A percentile compares a stretch with the other conserved stretches of the same genome.
Conservation (phyloP, 2,113 vertebrate genomes). For the Gymnobelideus leadbeateri region DNA sequence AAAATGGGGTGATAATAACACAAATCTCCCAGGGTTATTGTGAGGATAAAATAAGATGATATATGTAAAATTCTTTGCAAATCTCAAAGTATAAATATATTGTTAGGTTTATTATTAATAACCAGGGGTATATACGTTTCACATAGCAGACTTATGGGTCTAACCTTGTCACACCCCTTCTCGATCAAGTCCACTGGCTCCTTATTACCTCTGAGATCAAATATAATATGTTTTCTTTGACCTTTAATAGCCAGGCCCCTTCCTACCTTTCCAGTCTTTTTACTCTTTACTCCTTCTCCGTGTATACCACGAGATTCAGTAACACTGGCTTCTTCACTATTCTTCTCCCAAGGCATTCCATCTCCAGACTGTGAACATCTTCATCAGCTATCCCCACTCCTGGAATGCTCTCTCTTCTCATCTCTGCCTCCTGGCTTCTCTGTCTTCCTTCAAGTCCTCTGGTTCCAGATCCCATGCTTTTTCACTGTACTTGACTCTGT, state of each 20-base stretch:
- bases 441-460: neutral
- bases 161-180: neutral
- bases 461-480: neutral
- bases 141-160: neutral
- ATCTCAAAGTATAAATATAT: neutral
- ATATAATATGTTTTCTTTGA: neutral
- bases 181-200: neutral
- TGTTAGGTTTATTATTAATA: neutral
- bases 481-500: neutral
- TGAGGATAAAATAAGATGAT: neutral
- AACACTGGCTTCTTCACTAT: neutral
- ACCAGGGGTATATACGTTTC: neutral
- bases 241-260: neutral
- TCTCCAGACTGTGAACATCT: neutral
- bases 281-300: neutral
- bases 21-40: neutral
- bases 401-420: neutral
- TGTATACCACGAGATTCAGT: neutral
- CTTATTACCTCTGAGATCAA: neutral
- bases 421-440: neutral
- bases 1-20: neutral
- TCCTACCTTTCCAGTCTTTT: neutral
- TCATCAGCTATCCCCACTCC: neutral
- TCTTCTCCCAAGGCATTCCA: neutral
- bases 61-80: neutral